Evolutionary conservation across 2,113 vertebrate species (phyloP), one percentile per base, ranked within the genome.

Genomic region (Rhizomys pruinosus): DNA sequence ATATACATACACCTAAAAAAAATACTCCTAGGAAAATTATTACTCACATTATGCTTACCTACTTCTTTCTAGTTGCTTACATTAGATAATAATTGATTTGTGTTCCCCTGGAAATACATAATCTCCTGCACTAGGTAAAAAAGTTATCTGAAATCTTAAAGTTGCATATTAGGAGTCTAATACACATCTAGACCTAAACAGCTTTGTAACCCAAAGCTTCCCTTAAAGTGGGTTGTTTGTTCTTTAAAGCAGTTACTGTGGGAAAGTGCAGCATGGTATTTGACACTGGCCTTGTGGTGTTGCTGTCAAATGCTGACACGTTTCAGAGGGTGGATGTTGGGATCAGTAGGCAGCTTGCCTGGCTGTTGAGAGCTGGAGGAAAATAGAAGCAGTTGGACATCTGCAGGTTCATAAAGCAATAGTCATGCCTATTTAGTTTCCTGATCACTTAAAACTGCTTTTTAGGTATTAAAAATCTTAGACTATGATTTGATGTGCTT

Each of bases 41-140:
- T 37, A 79, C 55, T 39, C 61, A 16, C 85, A 64, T 81, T 71
- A 7, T 82, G 4, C 88, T 57, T 77, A 25, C 74, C 9, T 77
- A 55, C 34, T 94, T 90, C 20, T 92, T 94, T 95, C 59, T 84
- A 87, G 22, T 78, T 94, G 39, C 57, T 96, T 93, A 77, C 69
- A 89, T 93, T 71, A 91, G 87, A 71, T 91, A 97, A 89, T 79
- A 93, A 37, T 52, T 52, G 6, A n/a, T 86, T 89, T 89, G 22
- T 29, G 25, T 89, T 90, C 66, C 37, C 3, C 71, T 32, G 29
- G 61, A 85, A 23, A 73, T 19, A 85, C 25, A 85, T 16, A 73
- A 76, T 87, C 47, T 87, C 13, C 55, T 84, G 0, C 42, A 69
- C 39, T 90, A 32, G 47, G 59, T 72, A 52, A 88, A 52, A 88